Evolutionary conservation across 2,888 invertebrate species (phyloP), one percentile per base, ranked within the genome.

Genomic region (Pasiphila rectangulata): DNA sequence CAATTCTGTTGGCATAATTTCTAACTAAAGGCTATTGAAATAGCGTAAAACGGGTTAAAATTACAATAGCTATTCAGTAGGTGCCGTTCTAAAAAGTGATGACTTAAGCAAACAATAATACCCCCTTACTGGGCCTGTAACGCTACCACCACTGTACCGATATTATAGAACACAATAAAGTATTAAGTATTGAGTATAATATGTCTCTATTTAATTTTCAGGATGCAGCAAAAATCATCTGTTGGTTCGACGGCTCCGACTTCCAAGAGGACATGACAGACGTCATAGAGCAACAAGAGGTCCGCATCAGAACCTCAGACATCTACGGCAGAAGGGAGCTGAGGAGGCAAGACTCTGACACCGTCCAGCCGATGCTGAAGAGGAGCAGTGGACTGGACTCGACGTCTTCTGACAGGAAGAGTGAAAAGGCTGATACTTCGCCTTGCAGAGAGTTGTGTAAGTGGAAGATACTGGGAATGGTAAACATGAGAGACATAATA

Each of bases 221-320:
- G 87, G 87, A 87, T 41, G 87, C 88, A 43, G 88, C 88, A 0
- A 83, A 77, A 64, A 79, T 87, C 3, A 86, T 88, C 57, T 88
- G 88, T 70, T 88, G 88, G 88, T 85, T 88, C 39, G 85, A 88
- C 35, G 88, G 88, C 34, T 88, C 88, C 0, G 87, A 88, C 64
- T 88, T 87, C 59, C 70, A 79, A 7, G 85, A 88, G 47, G 88
- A 88, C 45, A 53, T 88, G 16, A 87, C 88, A 0, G 88, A 88
- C 21, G 87, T 86, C 1, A 87, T 88, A 7, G 88, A 88, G 37
- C 86, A 88, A 51, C 88, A 88, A 46, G 88, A 88, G 48, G 88
- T 88, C 13, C 69, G 76, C 42, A 87, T 88, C 37, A 65, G 87
- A 10, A 88, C 86, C 0, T 79, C 85, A 0, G 84, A 83, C 32